Percentiles rank a stretch among this genome's conserved stretches.
Evolutionary conservation across 2,113 vertebrate species (phyloP).

Genomic region (Laterallus jamaicensis): DNA sequence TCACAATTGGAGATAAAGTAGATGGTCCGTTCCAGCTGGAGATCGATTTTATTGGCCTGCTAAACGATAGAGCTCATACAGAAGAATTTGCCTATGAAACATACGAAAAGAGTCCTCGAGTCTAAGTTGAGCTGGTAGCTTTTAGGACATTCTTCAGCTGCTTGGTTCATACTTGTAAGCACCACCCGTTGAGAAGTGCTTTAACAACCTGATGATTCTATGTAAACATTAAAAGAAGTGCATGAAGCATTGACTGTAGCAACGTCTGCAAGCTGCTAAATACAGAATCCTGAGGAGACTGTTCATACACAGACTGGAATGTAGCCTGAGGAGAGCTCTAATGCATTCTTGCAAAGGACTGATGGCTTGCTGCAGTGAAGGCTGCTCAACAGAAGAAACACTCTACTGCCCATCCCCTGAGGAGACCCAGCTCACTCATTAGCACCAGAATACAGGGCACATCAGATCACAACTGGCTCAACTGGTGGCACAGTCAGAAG

Average conservation of each 20-base stretch:
- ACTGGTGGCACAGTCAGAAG: neutral
- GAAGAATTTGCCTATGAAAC: slow-evolving; percentile 92
- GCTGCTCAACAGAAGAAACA: neutral
- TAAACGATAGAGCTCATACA: slow-evolving; percentile 84
- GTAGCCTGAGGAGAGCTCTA: neutral
- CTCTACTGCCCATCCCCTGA: fast-evolving
- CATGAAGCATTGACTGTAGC: neutral
- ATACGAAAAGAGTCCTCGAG: slow-evolving; percentile 78
- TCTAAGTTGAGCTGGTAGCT: neutral
- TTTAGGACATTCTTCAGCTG: neutral
- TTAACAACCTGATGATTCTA: neutral
- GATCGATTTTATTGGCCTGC: slow-evolving; percentile 89
- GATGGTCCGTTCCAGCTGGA: slow-evolving; percentile 93
- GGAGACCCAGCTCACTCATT: neutral
- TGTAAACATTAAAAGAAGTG: neutral
- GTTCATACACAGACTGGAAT: neutral
- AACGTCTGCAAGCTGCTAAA: neutral
- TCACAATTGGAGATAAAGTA: slow-evolving; percentile 90
- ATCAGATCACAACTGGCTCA: neutral
- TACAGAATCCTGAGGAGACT: neutral
- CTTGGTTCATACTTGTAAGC: neutral
- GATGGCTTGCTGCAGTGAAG: neutral
- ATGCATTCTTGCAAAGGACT: neutral
- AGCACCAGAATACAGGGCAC: fast-evolving
- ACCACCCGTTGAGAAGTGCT: no score